Evolutionary conservation across 2,888 invertebrate genomes (phyloP).

Genomic region (Andrena camellia): DNA sequence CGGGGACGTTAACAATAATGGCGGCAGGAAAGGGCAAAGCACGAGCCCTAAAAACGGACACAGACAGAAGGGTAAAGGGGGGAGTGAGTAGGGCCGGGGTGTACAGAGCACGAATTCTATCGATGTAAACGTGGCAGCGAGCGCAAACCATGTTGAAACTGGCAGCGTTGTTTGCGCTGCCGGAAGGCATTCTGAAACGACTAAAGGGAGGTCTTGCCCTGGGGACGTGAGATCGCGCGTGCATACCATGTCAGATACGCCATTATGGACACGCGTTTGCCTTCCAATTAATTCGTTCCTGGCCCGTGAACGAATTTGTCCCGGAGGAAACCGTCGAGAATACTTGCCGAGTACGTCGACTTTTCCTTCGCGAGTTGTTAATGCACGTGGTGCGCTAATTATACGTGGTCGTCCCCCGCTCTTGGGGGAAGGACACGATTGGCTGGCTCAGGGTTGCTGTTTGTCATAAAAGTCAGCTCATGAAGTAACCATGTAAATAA

Average conservation of each 20-base stretch:
- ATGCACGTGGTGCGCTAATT: no score
- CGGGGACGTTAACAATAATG: background rate
- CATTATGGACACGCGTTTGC: slow-evolving; percentile 33
- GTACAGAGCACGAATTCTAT: slow-evolving; percentile 21
- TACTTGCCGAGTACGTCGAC: background rate
- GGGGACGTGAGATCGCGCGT: slow-evolving; percentile 27
- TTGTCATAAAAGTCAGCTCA: no score
- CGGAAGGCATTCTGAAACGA: slow-evolving; percentile 34
- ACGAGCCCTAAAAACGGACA: background rate
- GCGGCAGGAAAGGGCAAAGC: no score
- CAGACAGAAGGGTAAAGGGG: no score
- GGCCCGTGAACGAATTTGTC: slow-evolving; percentile 18
- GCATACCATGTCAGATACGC: slow-evolving; percentile 33
- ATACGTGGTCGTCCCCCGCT: no score
- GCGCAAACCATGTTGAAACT: slow-evolving; percentile 25
- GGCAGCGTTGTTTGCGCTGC: slow-evolving; percentile 35
- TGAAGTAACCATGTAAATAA: no score
- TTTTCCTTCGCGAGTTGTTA: background rate
- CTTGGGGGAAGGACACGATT: no score
- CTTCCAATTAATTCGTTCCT: slow-evolving; percentile 37
- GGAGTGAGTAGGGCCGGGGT: background rate
- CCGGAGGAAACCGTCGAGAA: slow-evolving; percentile 23
- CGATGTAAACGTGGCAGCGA: slow-evolving; percentile 21
- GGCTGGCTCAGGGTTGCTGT: no score
- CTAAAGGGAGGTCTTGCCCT: slow-evolving; percentile 21